These are phyloP conservation scores for Nebria salina DNA, from an alignment of 2,888 invertebrate species.

Conservation along the genomic window DNA sequence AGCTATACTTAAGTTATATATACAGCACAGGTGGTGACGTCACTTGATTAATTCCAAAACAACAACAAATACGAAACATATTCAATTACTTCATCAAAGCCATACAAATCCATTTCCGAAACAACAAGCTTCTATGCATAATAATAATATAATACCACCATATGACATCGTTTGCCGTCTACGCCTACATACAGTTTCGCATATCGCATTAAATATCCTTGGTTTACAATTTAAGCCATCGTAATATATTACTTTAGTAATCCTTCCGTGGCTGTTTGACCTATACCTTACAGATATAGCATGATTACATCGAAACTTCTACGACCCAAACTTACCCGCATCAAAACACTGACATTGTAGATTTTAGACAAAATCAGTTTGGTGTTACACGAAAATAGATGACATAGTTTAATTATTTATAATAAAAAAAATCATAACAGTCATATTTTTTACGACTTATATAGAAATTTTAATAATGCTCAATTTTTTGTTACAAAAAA, in stretches of 20 bases:
- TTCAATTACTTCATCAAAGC: not conserved
- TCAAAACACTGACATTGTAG: no score
- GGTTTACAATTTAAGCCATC: not conserved
- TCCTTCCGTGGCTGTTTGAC: not conserved
- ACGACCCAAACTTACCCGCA: no score
- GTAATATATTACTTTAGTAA: not conserved
- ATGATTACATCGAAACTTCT: not conserved
- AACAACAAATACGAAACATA: constrained; percentile 18
- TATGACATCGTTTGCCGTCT: not conserved
- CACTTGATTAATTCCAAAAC: not conserved
- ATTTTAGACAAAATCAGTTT: no score
- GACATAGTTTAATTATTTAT: no score
- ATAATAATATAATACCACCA: not conserved
- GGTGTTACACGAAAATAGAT: no score
- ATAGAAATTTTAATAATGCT: no score
- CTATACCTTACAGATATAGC: not conserved
- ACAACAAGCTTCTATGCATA: not conserved
- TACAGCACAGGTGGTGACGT: not conserved
- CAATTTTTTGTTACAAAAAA: no score
- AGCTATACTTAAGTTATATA: not conserved
- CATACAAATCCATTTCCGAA: not conserved
- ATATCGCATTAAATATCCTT: not conserved
- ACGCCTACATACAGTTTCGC: not conserved
- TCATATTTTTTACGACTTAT: no score
- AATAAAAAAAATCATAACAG: no score